Conservation (phyloP, 2,797 vertebrate genomes). For the Triplophysa bombifrons region DNA sequence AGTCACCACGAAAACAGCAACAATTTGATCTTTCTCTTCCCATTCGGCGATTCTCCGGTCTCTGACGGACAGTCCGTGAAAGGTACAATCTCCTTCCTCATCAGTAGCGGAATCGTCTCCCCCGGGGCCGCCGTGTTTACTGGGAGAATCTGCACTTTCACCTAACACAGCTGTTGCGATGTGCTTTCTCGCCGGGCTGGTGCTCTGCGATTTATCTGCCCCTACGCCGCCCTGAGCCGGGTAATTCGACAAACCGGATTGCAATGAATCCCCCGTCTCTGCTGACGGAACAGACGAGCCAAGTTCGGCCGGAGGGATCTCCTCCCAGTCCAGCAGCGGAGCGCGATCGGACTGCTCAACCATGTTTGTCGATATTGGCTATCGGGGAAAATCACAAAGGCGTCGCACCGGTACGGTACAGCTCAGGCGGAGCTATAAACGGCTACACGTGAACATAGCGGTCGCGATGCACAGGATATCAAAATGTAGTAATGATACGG, state of each 20-base stretch:
- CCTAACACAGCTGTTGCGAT: conserved; percentile 67
- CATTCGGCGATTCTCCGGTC: conserved; percentile 69
- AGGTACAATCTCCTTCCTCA: conserved; percentile 63
- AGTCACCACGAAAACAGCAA: conserved; percentile 94
- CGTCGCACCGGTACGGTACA: conserved; percentile 1
- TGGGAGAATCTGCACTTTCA: conserved; percentile 65
- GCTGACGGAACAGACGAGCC: conserved; percentile 68
- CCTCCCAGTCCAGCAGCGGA: conserved; percentile 93
- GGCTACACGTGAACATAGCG: background rate
- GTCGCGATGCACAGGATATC: background rate
- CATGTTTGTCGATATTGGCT: conserved; percentile 63
- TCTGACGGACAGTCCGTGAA: conserved; percentile 65
- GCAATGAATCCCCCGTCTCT: conserved; percentile 57
- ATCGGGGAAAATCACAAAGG: conserved; percentile 34
- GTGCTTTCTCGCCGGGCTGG: conserved; percentile 46
- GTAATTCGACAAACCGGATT: conserved; percentile 64
- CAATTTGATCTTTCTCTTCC: conserved; percentile 93
- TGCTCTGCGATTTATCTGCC: conserved; percentile 61
- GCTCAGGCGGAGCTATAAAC: background rate
- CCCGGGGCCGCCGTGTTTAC: conserved; percentile 62
- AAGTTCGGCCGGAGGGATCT: conserved; percentile 82
- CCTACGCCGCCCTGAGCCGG: conserved; percentile 56
- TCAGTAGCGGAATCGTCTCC: conserved; percentile 61
- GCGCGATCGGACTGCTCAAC: conserved; percentile 91
- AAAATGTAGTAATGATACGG: background rate